Evolutionary conservation across 2,888 invertebrate species (phyloP).

Genomic region (Brachynemurus nebulosus): DNA sequence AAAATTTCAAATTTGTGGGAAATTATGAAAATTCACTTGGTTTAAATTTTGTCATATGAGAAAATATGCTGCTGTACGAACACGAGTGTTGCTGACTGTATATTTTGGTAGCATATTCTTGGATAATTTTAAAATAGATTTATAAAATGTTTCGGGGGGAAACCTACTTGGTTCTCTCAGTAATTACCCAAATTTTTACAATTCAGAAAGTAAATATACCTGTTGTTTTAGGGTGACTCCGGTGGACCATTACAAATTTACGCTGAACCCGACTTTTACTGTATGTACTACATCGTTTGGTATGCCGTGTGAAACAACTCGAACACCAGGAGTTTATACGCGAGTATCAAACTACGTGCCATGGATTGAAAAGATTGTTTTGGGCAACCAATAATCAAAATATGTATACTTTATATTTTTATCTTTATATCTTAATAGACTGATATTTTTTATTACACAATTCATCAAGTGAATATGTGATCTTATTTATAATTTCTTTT

Average conservation of each 20-base stretch:
- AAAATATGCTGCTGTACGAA: too few species aligned
- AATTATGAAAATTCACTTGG: too few species aligned
- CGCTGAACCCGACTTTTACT: slow-evolving; percentile 26
- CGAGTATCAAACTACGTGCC: slow-evolving; percentile 32
- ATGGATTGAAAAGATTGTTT: slow-evolving; percentile 37
- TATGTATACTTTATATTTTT: too few species aligned
- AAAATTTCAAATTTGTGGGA: too few species aligned
- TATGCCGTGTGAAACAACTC: slow-evolving; percentile 28
- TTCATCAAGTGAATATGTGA: too few species aligned
- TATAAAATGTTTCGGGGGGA: not conserved
- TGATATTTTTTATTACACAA: too few species aligned
- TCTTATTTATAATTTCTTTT: too few species aligned
- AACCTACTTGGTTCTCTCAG: not conserved
- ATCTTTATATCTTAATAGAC: too few species aligned
- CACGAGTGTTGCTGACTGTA: too few species aligned
- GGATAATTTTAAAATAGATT: not conserved
- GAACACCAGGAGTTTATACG: slow-evolving; percentile 35
- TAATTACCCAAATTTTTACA: not conserved
- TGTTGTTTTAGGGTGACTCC: slow-evolving; percentile 41
- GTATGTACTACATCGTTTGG: slow-evolving; percentile 37
- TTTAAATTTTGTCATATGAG: too few species aligned
- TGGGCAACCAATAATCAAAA: too few species aligned
- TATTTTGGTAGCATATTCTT: too few species aligned
- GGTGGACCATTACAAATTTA: slow-evolving; percentile 44
- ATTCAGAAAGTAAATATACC: slow-evolving; percentile 2